Evolutionary conservation across 2,888 invertebrate species (phyloP), one percentile per base, ranked within the genome.

Genomic region (Urechis unicinctus): DNA sequence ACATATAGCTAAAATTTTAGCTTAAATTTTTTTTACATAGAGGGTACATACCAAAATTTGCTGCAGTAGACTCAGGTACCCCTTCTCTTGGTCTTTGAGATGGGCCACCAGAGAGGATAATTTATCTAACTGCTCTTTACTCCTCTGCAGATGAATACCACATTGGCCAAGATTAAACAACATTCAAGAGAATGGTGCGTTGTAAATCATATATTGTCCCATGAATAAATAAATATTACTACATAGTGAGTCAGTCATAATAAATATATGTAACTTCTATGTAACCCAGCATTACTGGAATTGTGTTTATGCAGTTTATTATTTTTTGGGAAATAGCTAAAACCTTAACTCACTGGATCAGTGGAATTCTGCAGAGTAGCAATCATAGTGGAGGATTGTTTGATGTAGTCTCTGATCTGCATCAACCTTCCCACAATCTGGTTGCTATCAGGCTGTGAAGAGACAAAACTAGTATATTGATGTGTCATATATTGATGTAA

Each of bases 381-480:
- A 66, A 72, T 68, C 74, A 75, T 74, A 21, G 71, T 61, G 24
- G 67, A 67, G 3, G 75, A 72, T 57, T 77, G 75, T 58, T 75
- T 75, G 51, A 75, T 72, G 56, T 75, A 75, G 44, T 74, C 74
- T 50, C 74, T 59, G n/a, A 77, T 74, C 62, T 75, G 75, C 73
- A 75, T 72, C 50, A 77, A 58, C 50, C 75, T 61, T 3, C 72
- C 71, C 6, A 75, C 72, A 48, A 77, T 72, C 58, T 75, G 73
- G 50, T 71, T 75, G 52, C 72, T 69, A 58, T 74, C 73, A 50
- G 70, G 66, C 73, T 74, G 64, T 3, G n/a, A n/a, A n/a, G n/a
- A n/a, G n/a, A n/a, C n/a, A n/a, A n/a, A n/a, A n/a, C n/a, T n/a
- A n/a, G n/a, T n/a, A n/a, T n/a, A n/a, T n/a, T n/a, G n/a, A n/a